Base-by-base conservation (phyloP, 2,797 vertebrate species). In the Melanotaenia nigrans region DNA sequence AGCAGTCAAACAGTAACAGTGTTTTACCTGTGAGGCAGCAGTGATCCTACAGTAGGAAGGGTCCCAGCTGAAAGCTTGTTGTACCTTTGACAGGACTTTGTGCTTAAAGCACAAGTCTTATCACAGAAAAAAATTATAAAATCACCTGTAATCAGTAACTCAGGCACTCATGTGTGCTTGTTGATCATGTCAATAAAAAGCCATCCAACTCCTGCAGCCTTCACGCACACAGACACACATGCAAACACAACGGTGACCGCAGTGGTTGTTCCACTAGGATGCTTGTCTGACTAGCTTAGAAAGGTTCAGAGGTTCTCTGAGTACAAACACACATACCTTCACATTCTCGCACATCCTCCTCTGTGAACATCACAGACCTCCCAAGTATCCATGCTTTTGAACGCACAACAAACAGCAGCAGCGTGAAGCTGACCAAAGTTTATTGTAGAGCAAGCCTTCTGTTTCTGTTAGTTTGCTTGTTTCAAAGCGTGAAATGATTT, bases 141-240 rank as follows among this genome's bases (percentile, higher is more conserved):
- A 90, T 88, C 63, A 85, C 71, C 58, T 81, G 77, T 93, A 92
- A 94, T 94, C 83, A 94, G 93, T 95, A 93, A 94, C 90, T 75
- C 65, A 62, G 60, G 30, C 68, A 71, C 68, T 89, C 72, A 55
- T 79, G 78, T 78, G 72, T 40, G 64, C 77, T 81, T 87, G 72
- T 76, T 92, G 85, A 92, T 91, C 75, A 71, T 81, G 88, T 93
- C 86, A 92, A 87, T 79, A 89, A 70, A 85, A 81, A 56, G 14
- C 24, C 51, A 68, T 65, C 68, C 38, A 24, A 65, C 30, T 53
- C 61, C 32, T 71, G 49, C 33, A 65, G 65, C 20, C 36, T 24
- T 25, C 25, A 20, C 1, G 3, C 68, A 68, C 68, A 59, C 59
- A 73, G 53, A 56, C 36, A 56, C 69, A 63, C 61, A 70, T 51